Conservation (phyloP, 1,140 invertebrate genomes). For the Chionoecetes opilio region DNA sequence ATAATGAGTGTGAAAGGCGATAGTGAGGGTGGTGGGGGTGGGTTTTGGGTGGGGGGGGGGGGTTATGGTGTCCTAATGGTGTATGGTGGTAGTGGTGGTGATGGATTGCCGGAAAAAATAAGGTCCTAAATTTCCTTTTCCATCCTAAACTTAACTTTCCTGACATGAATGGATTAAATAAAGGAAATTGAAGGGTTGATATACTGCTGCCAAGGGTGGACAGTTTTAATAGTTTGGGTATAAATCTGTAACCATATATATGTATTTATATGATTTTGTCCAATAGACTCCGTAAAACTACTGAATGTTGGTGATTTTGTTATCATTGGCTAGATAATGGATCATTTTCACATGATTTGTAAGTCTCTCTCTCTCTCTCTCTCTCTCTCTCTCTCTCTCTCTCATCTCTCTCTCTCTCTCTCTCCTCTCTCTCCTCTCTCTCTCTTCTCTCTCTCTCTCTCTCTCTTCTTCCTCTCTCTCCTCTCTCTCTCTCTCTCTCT, state of each 20-base stretch:
- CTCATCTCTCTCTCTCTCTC: neutral
- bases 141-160: neutral
- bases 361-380: no score
- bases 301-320: no score
- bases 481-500: neutral
- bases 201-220: neutral
- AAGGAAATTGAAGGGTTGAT: conserved; percentile 17
- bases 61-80: neutral
- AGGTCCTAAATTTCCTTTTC: neutral
- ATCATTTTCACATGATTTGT: no score
- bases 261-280: neutral
- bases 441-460: neutral
- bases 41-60: neutral
- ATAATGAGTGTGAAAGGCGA: conserved; percentile 55
- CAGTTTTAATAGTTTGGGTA: neutral
- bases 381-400: neutral
- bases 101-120: neutral
- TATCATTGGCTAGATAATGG: no score
- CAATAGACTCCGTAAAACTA: no score
- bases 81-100: neutral
- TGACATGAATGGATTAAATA: neutral
- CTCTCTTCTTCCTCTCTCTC: neutral
- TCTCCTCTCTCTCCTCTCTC: neutral
- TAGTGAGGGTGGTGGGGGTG: neutral
- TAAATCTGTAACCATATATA: neutral